Base-by-base conservation (phyloP, 2,113 vertebrate species). In the Triplophysa tibetana region DNA sequence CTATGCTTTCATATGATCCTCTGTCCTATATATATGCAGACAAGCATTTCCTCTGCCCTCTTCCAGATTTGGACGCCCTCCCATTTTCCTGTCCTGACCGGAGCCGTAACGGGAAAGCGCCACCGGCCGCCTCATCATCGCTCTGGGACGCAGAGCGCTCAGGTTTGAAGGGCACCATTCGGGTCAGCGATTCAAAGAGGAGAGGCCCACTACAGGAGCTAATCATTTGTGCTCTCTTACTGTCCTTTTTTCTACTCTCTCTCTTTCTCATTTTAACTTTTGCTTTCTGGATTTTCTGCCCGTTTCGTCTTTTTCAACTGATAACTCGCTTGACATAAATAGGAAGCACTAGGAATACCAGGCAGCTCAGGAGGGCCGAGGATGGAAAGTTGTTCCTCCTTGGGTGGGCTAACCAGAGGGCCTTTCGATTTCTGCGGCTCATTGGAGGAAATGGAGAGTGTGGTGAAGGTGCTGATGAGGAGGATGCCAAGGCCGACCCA, bases 401-500 rank as follows among this genome's bases (percentile, higher is more conserved):
- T 90, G 0, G 88, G 81, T 5, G 86, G 81, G 5, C 87, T 84
- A 29, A 89, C 89, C 0, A 77, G 79, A 3, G 91, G 93, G 0
- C 78, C 41, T 80, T 82, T 11, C 79, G 54, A 83, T 83, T 90
- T 88, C 26, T 82, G 58, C 0, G 89, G 85, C 13, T 61, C 48
- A 45, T 90, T 92, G 82, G 92, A 88, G 0, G 90, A 93, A 13
- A 94, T 93, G 0, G 95, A 95, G 82, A 99, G 82, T 8, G 97
- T 99, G 82, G 94, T 96, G 56, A 97, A 88, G 0, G 98, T 99
- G 86, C 98, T 99, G 85, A 99, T 86, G 29, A 99, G 91, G 69
- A 99, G 93, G 83, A 99, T 94, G 4, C 97, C 95, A 82, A 99
- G 93, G 75, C 97, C 97, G 0, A 98, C 96, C 82, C 91, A 96